These are phyloP conservation scores for Aphelenchoides besseyi DNA, from an alignment of 1,140 invertebrate species.

Conservation along the genomic window DNA sequence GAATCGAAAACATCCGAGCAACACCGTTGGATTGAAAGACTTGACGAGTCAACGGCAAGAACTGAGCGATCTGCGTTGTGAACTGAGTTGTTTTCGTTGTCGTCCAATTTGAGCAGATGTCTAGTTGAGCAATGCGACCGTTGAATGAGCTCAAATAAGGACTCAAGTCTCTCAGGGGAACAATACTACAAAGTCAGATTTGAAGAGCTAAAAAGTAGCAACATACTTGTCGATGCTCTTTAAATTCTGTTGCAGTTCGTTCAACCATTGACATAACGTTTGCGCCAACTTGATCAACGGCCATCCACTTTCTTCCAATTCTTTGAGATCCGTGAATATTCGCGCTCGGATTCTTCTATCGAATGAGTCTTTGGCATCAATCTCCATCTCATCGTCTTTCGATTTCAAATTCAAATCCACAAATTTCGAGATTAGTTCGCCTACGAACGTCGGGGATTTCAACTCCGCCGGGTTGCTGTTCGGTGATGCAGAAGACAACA, in stretches of 20 bases:
- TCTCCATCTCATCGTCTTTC: conserved; percentile 4
- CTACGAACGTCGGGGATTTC: background rate
- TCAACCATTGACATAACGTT: conserved; percentile 8
- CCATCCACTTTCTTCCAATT: background rate
- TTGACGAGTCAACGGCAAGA: conserved; percentile 11
- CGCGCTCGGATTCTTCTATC: no score
- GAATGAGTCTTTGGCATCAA: no score
- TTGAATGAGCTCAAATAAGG: conserved; percentile 5
- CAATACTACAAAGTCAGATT: conserved; percentile 17
- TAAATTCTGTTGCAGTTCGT: background rate
- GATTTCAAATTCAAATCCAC: background rate
- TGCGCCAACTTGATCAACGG: background rate
- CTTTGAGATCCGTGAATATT: no score
- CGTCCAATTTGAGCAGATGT: conserved; percentile 9
- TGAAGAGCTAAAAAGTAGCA: no score
- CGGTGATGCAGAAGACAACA: background rate
- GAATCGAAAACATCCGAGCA: background rate
- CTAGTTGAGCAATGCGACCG: conserved; percentile 5
- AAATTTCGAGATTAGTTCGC: background rate
- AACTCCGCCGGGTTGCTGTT: background rate
- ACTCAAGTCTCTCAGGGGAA: background rate
- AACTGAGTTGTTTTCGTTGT: conserved; percentile 1
- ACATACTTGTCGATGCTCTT: background rate
- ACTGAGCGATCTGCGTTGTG: conserved; percentile 4
- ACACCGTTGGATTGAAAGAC: background rate